phyloP scores from a whole-genome alignment of 1,140 invertebrate species.

The Aphaenogaster ashmeadi region DNA sequence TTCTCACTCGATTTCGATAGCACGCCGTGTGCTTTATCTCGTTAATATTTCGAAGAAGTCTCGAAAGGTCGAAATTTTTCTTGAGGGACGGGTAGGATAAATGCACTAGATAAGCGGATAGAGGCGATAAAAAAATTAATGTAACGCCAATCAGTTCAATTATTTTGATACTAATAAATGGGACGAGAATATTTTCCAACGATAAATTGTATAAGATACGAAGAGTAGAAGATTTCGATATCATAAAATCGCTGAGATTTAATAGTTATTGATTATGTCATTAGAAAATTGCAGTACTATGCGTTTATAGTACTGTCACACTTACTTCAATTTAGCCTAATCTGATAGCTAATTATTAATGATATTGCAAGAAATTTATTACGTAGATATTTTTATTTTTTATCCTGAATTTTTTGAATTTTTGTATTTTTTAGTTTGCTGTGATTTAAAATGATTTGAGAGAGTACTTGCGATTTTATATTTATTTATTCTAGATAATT shows the following conservation, averaged over 20 bases:
- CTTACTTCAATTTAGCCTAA: background rate
- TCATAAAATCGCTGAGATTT: background rate
- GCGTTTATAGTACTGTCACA: background rate
- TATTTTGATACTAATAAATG: background rate
- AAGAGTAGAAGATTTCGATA: background rate
- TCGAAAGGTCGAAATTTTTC: background rate
- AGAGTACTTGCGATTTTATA: background rate
- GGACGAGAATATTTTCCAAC: background rate
- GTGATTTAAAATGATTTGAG: background rate
- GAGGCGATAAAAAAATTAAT: background rate
- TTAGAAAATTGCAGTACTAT: background rate
- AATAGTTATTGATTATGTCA: background rate
- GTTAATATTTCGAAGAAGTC: conserved; percentile 19
- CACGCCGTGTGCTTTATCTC: background rate
- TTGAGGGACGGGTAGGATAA: background rate
- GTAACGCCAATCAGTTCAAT: background rate
- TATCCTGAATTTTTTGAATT: background rate
- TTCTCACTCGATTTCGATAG: conserved; percentile 12
- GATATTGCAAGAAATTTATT: background rate
- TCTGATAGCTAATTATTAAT: background rate
- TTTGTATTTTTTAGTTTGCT: background rate
- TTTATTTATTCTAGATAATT: background rate
- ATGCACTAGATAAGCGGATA: background rate
- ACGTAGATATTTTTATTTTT: background rate
- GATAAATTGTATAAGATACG: background rate